These are phyloP conservation scores for Laticauda laticaudata DNA, from an alignment of 2,113 vertebrate genomes.

Conservation along the genomic window DNA sequence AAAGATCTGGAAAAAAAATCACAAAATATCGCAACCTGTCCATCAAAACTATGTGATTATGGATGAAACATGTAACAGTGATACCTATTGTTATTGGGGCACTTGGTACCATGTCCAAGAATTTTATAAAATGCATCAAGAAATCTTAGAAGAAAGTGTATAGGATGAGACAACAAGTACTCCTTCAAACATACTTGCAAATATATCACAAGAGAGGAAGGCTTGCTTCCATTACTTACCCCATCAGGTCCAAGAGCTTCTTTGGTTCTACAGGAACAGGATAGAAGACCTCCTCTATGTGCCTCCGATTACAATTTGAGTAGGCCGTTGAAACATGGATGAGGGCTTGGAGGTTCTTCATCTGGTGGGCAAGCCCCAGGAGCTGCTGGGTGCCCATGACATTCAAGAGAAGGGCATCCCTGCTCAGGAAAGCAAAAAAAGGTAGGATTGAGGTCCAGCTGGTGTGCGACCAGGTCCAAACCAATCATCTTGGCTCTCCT, in stretches of 20 bases:
- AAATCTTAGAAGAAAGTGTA: background rate
- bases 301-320: slow-evolving; percentile 86
- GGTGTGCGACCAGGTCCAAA: background rate
- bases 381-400: slow-evolving; percentile 89
- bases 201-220: background rate
- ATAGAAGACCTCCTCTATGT: slow-evolving; percentile 94
- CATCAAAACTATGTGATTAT: too few species aligned
- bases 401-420: slow-evolving; percentile 87
- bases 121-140: too few species aligned
- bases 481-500: background rate
- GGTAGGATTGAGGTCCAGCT: background rate
- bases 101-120: too few species aligned
- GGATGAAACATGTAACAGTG: too few species aligned
- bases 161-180: background rate
- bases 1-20: too few species aligned
- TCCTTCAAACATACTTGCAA: background rate
- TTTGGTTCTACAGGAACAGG: slow-evolving; percentile 86
- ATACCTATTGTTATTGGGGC: too few species aligned
- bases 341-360: slow-evolving; percentile 89
- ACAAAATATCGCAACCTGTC: too few species aligned
- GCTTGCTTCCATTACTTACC: slow-evolving; percentile 77
- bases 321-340: slow-evolving; percentile 94
- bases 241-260: slow-evolving; percentile 89
- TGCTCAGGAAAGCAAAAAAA: slow-evolving; percentile 27
- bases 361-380: slow-evolving; percentile 83